Evolutionary conservation across 2,888 invertebrate species (phyloP).

Genomic region (Xestia sexstrigata): DNA sequence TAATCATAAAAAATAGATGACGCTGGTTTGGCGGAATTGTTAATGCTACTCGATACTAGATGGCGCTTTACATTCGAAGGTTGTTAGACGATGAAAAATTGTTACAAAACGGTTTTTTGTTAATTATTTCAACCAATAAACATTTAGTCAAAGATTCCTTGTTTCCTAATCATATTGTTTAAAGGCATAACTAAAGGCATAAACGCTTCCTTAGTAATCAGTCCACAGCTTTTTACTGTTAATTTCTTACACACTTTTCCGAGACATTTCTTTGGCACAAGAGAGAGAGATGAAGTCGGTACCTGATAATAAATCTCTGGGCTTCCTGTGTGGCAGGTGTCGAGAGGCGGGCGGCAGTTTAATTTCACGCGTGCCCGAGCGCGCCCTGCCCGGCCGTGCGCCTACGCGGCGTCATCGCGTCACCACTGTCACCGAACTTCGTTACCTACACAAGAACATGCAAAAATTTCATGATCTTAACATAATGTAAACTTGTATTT

Average conservation of each 20-base stretch:
- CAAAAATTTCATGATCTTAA: constrained; percentile 1
- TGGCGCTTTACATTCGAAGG: constrained; percentile 41
- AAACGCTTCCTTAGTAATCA: not conserved
- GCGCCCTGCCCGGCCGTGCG: constrained; percentile 38
- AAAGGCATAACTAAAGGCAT: not conserved
- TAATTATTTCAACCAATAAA: not conserved
- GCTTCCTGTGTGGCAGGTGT: constrained; percentile 51
- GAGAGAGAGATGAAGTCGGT: not conserved
- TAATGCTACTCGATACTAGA: constrained; percentile 69
- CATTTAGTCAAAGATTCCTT: not conserved
- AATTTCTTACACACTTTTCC: not conserved
- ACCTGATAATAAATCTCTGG: constrained; percentile 43
- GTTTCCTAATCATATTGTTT: not conserved
- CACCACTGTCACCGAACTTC: constrained; percentile 47
- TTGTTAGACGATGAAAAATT: not conserved
- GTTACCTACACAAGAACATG: constrained; percentile 2
- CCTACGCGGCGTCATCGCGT: constrained; percentile 50
- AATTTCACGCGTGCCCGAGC: constrained; percentile 70
- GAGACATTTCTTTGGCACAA: constrained; percentile 9
- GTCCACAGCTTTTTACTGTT: not conserved
- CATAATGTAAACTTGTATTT: constrained; percentile 5
- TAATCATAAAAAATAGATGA: constrained; percentile 33
- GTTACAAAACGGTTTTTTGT: not conserved
- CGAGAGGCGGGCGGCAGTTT: constrained; percentile 59
- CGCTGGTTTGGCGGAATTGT: not conserved